Conservation (phyloP, 1,140 invertebrate genomes). For the Leptopilina boulardi region DNA sequence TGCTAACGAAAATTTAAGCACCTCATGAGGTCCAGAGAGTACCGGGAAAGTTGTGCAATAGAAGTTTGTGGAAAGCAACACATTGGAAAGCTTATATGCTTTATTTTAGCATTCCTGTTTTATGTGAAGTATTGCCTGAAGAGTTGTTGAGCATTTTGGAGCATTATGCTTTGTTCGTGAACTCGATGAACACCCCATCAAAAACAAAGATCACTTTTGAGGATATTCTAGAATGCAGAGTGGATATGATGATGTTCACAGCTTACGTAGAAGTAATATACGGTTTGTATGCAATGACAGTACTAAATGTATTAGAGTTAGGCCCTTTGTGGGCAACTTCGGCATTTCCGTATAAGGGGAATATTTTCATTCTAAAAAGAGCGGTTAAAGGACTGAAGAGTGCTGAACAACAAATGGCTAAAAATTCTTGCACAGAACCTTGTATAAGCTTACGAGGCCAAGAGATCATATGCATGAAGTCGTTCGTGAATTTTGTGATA, state of each 20-base stretch:
- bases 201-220: slow-evolving; percentile 34
- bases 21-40: slow-evolving; percentile 42
- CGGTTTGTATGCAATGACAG: slow-evolving; percentile 35
- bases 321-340: slow-evolving; percentile 45
- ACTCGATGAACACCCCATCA: slow-evolving; percentile 33
- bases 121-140: slow-evolving; percentile 26
- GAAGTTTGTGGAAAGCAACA: slow-evolving; percentile 40
- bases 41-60: slow-evolving; percentile 6
- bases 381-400: slow-evolving; percentile 39
- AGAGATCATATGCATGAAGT: neutral
- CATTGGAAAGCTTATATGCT: slow-evolving; percentile 43
- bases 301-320: slow-evolving; percentile 34
- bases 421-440: neutral
- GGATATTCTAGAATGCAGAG: slow-evolving; percentile 36
- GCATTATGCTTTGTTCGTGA: slow-evolving; percentile 39
- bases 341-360: slow-evolving; percentile 40
- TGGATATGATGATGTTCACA: slow-evolving; percentile 38
- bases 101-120: slow-evolving; percentile 41
- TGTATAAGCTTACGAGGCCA: no score
- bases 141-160: slow-evolving; percentile 26
- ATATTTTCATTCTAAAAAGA: slow-evolving; percentile 41
- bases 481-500: neutral
- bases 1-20: slow-evolving; percentile 33
- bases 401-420: slow-evolving; percentile 37
- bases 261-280: slow-evolving; percentile 33